These are phyloP conservation scores for Germaria angustata DNA, from an alignment of 2,888 invertebrate species.

Conservation along the genomic window DNA sequence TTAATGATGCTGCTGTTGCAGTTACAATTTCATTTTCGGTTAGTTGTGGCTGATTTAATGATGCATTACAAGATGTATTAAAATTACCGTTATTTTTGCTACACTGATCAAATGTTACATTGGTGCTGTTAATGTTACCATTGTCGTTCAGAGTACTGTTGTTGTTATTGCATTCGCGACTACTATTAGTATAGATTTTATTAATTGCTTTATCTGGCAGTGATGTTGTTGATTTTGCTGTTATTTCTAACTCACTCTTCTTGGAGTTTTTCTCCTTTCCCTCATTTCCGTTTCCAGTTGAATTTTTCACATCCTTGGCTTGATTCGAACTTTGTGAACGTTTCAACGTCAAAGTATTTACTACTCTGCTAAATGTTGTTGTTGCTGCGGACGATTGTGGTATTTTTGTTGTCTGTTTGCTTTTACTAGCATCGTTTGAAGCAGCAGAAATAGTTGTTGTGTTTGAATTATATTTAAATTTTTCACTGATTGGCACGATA, in stretches of 20 bases:
- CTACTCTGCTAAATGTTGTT: constrained; percentile 56
- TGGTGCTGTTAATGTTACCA: constrained; percentile 10
- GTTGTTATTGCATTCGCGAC: constrained; percentile 13
- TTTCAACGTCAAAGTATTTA: constrained; percentile 51
- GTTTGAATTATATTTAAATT: constrained; percentile 54
- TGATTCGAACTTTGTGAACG: constrained; percentile 46
- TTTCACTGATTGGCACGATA: constrained; percentile 67
- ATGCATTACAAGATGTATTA: constrained; percentile 46
- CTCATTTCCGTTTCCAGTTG: constrained; percentile 28
- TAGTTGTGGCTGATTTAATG: constrained; percentile 57
- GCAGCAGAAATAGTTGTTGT: background rate
- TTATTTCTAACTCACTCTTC: constrained; percentile 44
- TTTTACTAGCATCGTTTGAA: background rate
- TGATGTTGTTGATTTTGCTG: constrained; percentile 47
- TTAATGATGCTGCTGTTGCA: constrained; percentile 57
- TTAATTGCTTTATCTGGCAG: constrained; percentile 41
- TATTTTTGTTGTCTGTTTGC: constrained; percentile 2
- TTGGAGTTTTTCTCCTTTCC: constrained; percentile 21
- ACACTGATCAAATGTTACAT: background rate
- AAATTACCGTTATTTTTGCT: constrained; percentile 57
- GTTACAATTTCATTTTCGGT: constrained; percentile 41
- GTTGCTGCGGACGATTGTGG: background rate
- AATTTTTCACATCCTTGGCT: constrained; percentile 23
- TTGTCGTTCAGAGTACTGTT: background rate
- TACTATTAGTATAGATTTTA: background rate